These are phyloP conservation scores for Helicorthomorpha holstii DNA, from an alignment of 1,140 invertebrate species.

Conservation along the genomic window DNA sequence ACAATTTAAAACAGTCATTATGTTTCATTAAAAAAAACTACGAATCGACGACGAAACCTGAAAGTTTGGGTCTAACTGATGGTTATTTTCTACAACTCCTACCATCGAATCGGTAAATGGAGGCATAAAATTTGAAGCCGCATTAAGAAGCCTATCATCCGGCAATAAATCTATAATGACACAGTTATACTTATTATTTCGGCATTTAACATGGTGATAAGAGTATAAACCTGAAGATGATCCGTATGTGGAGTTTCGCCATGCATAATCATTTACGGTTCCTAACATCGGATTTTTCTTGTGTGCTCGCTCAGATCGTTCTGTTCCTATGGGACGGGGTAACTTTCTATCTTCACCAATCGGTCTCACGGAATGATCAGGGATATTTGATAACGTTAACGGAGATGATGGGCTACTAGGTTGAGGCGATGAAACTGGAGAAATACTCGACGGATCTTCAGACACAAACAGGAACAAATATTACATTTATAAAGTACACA, in stretches of 20 bases:
- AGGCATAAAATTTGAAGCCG: neutral
- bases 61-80: neutral
- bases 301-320: conserved; percentile 18
- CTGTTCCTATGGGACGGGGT: conserved; percentile 20
- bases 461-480: too few species aligned
- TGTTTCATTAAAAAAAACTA: neutral
- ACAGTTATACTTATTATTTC: neutral
- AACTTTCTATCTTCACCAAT: conserved; percentile 12
- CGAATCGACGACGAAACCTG: too few species aligned
- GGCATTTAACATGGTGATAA: neutral
- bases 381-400: neutral
- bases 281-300: conserved; percentile 10
- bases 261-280: neutral
- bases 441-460: too few species aligned
- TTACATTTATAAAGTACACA: too few species aligned
- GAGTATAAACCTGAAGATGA: neutral
- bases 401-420: conserved; percentile 16
- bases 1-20: neutral
- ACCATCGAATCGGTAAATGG: neutral
- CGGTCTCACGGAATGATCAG: neutral
- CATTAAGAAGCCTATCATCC: neutral
- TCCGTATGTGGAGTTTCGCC: neutral
- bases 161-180: neutral
- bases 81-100: neutral
- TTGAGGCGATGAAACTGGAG: conserved; percentile 12